A percentile compares a stretch with the other conserved stretches of the same genome.
These are phyloP conservation scores for Marcusenius ussheri DNA, from an alignment of 2,113 vertebrate genomes.

Conservation along the genomic window DNA sequence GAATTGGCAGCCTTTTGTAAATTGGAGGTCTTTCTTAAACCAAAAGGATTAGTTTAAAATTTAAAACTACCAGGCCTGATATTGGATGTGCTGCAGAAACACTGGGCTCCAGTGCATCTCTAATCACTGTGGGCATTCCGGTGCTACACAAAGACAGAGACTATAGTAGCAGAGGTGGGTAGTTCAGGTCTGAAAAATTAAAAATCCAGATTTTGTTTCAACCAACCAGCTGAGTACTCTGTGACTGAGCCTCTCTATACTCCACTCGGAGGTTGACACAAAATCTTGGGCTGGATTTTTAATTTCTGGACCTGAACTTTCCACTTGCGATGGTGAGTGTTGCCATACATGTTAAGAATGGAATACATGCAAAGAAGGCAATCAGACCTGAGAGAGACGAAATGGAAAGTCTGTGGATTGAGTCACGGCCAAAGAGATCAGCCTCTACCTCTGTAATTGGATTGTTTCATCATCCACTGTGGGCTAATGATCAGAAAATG, in stretches of 20 bases:
- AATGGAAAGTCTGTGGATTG: background rate
- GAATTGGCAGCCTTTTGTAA: background rate
- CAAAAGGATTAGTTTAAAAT: background rate
- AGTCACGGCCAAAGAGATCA: background rate
- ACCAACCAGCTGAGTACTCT: background rate
- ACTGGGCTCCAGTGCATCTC: background rate
- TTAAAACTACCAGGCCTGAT: background rate
- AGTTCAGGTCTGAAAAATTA: background rate
- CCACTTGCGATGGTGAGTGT: background rate
- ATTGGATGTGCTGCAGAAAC: background rate
- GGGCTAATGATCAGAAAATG: background rate
- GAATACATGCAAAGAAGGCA: background rate
- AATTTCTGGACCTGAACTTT: background rate
- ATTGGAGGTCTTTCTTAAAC: background rate
- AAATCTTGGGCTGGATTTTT: background rate
- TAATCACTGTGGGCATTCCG: background rate
- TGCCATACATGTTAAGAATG: background rate
- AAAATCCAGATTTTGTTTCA: background rate
- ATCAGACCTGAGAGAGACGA: background rate
- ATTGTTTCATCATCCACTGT: background rate
- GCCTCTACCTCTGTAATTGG: background rate
- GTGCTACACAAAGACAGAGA: background rate
- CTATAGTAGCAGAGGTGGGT: background rate
- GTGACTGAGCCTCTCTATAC: background rate
- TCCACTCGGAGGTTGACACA: background rate